Conservation (phyloP, 2,113 vertebrate genomes). For the Rhagologus leucostigma region DNA sequence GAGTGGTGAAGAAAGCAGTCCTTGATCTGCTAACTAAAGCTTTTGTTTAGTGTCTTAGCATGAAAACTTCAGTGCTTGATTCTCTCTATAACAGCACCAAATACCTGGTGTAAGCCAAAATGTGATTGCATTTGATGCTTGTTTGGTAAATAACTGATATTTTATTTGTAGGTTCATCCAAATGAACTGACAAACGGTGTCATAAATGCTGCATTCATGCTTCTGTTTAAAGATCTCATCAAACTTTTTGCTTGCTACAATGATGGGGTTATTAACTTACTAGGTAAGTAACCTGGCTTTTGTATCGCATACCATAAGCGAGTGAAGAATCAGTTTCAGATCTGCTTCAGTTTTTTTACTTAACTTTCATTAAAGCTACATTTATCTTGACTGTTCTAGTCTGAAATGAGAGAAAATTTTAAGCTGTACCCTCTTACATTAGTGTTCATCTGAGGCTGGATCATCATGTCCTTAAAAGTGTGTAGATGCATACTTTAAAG, state of each 20-base stretch:
- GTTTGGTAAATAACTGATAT: background rate
- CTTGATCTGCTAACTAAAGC: background rate
- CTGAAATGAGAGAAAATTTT: background rate
- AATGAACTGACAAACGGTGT: slow-evolving; percentile 92
- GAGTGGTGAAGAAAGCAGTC: background rate
- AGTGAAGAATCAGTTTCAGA: background rate
- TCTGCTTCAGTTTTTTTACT: background rate
- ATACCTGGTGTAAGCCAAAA: background rate
- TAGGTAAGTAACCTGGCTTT: slow-evolving; percentile 75
- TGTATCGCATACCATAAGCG: background rate
- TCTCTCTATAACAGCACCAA: background rate
- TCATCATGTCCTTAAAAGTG: background rate
- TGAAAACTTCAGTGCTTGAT: background rate
- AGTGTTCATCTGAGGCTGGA: background rate
- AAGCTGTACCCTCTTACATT: background rate
- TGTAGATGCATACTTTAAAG: background rate
- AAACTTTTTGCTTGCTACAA: slow-evolving; percentile 99
- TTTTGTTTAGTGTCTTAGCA: background rate
- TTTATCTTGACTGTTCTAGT: background rate
- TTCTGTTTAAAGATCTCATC: slow-evolving; percentile 98
- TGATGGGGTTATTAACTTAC: slow-evolving; percentile 96
- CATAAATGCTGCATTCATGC: slow-evolving; percentile 95
- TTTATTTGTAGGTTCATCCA: slow-evolving; percentile 84
- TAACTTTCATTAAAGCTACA: background rate
- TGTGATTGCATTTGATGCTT: background rate